Percentiles rank a stretch among this genome's conserved stretches.
phyloP scores from a whole-genome alignment of 1,140 invertebrate species.

The Drosophila busckii region DNA sequence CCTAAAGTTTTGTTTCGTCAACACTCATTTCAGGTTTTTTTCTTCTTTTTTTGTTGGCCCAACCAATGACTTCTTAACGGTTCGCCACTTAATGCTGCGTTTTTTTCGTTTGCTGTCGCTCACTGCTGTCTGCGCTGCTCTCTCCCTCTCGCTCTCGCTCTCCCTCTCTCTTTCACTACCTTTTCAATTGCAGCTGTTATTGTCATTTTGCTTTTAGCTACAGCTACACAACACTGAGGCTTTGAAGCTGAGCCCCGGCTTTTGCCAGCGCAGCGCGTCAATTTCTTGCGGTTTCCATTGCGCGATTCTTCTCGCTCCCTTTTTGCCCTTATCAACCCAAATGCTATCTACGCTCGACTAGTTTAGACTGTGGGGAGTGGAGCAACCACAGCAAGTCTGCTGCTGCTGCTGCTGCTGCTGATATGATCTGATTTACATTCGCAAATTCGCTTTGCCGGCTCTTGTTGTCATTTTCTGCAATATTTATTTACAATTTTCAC shows the following conservation, averaged over 20 bases:
- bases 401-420: conserved; percentile 39
- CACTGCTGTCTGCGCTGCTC: conserved; percentile 17
- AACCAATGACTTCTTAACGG: conserved; percentile 69
- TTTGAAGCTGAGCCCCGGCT: conserved; percentile 23
- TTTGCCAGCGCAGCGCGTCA: conserved; percentile 47
- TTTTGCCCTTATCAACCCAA: conserved; percentile 28
- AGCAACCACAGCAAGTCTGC: conserved; percentile 44
- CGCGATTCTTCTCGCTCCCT: conserved; percentile 26
- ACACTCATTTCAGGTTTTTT: conserved; percentile 46
- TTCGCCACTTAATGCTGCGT: conserved; percentile 65
- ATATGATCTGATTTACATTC: conserved; percentile 75
- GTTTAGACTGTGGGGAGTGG: conserved; percentile 7
- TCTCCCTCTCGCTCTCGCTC: not conserved
- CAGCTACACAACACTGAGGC: conserved; percentile 54
- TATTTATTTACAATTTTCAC: conserved; percentile 77
- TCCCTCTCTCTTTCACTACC: not conserved
- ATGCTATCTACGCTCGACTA: no score
- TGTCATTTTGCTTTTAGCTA: conserved; percentile 66
- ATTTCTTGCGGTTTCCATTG: conserved; percentile 60
- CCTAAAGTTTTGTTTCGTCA: conserved; percentile 18
- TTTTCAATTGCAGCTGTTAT: conserved; percentile 65
- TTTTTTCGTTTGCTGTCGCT: conserved; percentile 33
- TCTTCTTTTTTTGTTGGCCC: conserved; percentile 25
- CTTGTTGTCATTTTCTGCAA: conserved; percentile 65
- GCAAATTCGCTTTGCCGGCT: conserved; percentile 47